Evolutionary conservation across 2,113 vertebrate species (phyloP), one percentile per base, ranked within the genome.

Genomic region (Tragelaphus scriptus): DNA sequence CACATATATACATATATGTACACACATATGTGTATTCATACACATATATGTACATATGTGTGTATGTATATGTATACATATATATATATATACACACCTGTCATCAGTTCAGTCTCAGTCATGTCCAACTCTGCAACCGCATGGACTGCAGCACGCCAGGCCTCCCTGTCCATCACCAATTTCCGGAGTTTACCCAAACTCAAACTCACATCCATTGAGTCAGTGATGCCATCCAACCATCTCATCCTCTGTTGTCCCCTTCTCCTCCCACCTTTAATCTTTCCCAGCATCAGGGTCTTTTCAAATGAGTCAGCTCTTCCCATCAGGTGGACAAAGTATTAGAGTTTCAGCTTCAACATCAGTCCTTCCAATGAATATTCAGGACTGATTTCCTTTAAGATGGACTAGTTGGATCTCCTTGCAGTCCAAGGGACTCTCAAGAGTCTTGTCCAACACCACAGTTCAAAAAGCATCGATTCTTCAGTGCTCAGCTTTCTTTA

Each of bases 51-150:
- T n/a, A n/a, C n/a, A n/a, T n/a, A n/a, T n/a, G n/a, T n/a, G n/a
- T n/a, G n/a, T n/a, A n/a, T n/a, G n/a, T n/a, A n/a, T n/a, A n/a
- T n/a, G n/a, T n/a, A 40, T 7, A 16, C 32, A 28, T 19, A 44
- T 7, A 16, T 10, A 19, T 5, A 65, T 13, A 65, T 19, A 49
- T 13, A 55, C 13, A 55, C 14, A 71, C 26, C 58, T 61, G 25
- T 61, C 58, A 26, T 61, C 58, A 61, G 58, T 28, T 61, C 58
- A 28, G 11, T 61, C 25, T 61, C 58, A 61, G 58, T 28, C 2
- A 0, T 61, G 58, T 61, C 26, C 1, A 26, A 28, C 26, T 28
- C 26, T 28, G 25, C 9, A 3, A 11, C 58, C 4, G 1, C 9
- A 25, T 26, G 65, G 9, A 36, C 65, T 11, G 65, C 4, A 21